phyloP scores from a whole-genome alignment of 2,888 invertebrate species.

The Fragum whitleyi region DNA sequence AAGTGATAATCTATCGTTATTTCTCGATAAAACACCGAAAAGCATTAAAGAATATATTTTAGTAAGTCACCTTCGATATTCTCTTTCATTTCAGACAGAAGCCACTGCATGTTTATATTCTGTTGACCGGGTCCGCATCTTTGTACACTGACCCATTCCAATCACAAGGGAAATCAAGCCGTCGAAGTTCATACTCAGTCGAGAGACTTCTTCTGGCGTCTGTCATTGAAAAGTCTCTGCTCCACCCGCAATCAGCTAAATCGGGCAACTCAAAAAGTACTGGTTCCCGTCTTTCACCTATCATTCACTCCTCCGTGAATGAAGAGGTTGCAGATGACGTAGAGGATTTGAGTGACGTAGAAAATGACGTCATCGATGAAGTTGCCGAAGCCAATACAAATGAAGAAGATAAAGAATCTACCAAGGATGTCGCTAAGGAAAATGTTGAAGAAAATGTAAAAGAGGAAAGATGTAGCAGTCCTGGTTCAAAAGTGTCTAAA shows the following conservation, averaged over 20 bases:
- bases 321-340: constrained; percentile 29
- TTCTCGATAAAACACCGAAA: no score
- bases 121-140: constrained; percentile 51
- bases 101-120: constrained; percentile 35
- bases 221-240: background rate
- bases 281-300: constrained; percentile 32
- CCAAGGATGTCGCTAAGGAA: background rate
- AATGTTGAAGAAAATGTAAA: background rate
- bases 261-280: constrained; percentile 50
- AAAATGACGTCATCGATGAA: constrained; percentile 28
- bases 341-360: constrained; percentile 24
- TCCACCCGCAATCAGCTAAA: constrained; percentile 42
- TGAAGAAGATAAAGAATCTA: background rate
- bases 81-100: constrained; percentile 33
- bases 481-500: constrained; percentile 36
- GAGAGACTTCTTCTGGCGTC: constrained; percentile 22
- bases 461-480: constrained; percentile 18
- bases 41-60: no score
- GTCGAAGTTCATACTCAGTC: constrained; percentile 33
- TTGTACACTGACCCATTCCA: constrained; percentile 53
- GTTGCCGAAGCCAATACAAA: constrained; percentile 4
- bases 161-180: constrained; percentile 22
- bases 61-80: no score
- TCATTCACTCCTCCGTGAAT: constrained; percentile 25
- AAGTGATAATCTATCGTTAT: no score